These are phyloP conservation scores for Mylabris phalerata DNA, from an alignment of 1,140 invertebrate species.

Conservation along the genomic window DNA sequence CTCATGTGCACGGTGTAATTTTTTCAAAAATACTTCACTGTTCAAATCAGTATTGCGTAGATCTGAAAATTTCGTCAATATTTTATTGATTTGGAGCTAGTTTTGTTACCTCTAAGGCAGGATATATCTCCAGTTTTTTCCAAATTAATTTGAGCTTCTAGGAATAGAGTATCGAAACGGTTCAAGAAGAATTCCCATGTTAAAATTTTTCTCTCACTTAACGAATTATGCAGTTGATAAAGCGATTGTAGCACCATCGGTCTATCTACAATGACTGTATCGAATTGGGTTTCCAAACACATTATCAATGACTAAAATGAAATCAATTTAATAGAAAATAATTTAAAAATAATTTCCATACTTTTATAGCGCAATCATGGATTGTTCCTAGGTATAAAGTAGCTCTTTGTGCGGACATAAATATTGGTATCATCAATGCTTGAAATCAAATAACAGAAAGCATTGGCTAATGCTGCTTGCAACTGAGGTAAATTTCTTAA, in stretches of 20 bases:
- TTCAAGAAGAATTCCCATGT: slow-evolving; percentile 98
- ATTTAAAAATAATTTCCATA: slow-evolving; percentile 32
- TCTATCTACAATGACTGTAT: slow-evolving; percentile 90
- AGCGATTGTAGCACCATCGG: slow-evolving; percentile 96
- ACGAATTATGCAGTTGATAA: slow-evolving; percentile 88
- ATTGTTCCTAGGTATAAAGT: slow-evolving; percentile 91
- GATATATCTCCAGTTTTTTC: slow-evolving; percentile 76
- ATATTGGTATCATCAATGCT: slow-evolving; percentile 94
- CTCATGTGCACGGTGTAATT: slow-evolving; percentile 83
- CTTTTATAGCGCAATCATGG: slow-evolving; percentile 75
- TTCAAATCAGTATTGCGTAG: slow-evolving; percentile 82
- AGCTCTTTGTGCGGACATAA: slow-evolving; percentile 85
- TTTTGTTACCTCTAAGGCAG: slow-evolving; percentile 65
- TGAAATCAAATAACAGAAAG: slow-evolving; percentile 93
- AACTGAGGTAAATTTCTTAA: slow-evolving; percentile 75
- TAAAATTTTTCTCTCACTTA: slow-evolving; percentile 84
- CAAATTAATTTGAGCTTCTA: slow-evolving; percentile 89
- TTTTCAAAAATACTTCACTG: slow-evolving; percentile 81
- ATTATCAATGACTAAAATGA: slow-evolving; percentile 64
- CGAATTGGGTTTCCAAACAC: slow-evolving; percentile 88
- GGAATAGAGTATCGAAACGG: slow-evolving; percentile 90
- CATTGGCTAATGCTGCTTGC: slow-evolving; percentile 91
- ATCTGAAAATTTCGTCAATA: slow-evolving; percentile 52
- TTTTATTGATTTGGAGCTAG: not conserved
- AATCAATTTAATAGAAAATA: not conserved